phyloP scores from a whole-genome alignment of 1,140 invertebrate genomes.

The Contarinia nasturtii region DNA sequence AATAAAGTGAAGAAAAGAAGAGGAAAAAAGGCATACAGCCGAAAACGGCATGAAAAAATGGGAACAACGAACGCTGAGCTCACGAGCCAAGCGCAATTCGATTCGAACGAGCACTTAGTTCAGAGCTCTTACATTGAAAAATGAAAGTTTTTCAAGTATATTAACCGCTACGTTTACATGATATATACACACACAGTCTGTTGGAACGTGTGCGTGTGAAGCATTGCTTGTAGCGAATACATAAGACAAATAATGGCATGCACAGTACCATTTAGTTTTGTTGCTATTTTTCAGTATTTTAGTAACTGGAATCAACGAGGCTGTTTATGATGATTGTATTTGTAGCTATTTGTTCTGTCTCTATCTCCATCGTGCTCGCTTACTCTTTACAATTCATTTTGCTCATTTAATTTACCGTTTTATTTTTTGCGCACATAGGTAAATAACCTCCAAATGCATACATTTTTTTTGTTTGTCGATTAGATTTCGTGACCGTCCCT shows the following conservation, averaged over 20 bases:
- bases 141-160: constrained; percentile 15
- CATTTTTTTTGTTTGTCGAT: no score
- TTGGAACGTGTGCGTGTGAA: not conserved
- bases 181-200: not conserved
- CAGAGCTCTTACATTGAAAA: constrained; percentile 17
- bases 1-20: not conserved
- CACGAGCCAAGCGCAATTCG: constrained; percentile 1
- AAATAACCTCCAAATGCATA: no score
- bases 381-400: no score
- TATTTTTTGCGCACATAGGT: no score
- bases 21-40: not conserved
- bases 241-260: no score
- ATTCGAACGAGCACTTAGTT: constrained; percentile 9
- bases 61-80: constrained; percentile 2
- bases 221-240: not conserved
- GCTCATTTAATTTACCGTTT: no score
- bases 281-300: no score
- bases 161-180: constrained; percentile 1
- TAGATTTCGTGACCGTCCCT: no score
- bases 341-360: not conserved
- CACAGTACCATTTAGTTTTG: no score
- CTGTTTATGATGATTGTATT: no score
- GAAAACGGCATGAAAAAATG: not conserved
- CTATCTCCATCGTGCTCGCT: not conserved
- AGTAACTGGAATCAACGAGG: no score